phyloP scores from a whole-genome alignment of 2,888 invertebrate species.

The Euplagia quadripunctaria region DNA sequence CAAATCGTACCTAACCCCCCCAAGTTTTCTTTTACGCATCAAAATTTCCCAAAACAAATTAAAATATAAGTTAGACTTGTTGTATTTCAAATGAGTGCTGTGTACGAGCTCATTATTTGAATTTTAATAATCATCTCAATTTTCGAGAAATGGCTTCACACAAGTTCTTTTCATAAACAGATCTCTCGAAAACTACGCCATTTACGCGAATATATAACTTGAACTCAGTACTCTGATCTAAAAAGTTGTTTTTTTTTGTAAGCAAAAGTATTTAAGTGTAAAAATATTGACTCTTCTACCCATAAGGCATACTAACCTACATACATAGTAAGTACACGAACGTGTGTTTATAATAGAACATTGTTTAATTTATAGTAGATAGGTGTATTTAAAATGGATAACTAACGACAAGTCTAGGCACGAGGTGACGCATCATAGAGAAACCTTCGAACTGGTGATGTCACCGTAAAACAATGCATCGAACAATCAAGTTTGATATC shows the following conservation, averaged over 20 bases:
- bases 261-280: not conserved
- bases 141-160: not conserved
- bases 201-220: too few relatives aligned
- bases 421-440: conserved; percentile 19
- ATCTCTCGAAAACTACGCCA: not conserved
- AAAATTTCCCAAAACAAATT: too few relatives aligned
- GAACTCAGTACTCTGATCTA: not conserved
- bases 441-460: conserved; percentile 21
- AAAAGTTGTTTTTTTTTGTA: not conserved
- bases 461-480: conserved; percentile 18
- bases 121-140: not conserved
- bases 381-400: conserved; percentile 2
- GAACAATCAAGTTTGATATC: not conserved
- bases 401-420: conserved; percentile 8
- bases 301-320: not conserved
- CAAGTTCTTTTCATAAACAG: not conserved
- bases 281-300: not conserved
- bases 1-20: too few relatives aligned
- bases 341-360: not conserved
- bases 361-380: not conserved
- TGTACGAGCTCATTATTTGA: too few relatives aligned
- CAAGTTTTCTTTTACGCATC: too few relatives aligned
- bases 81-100: not conserved
- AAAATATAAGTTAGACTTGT: too few relatives aligned
- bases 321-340: not conserved